phyloP scores from a whole-genome alignment of 2,888 invertebrate species.

The Bedellia somnulentella region DNA sequence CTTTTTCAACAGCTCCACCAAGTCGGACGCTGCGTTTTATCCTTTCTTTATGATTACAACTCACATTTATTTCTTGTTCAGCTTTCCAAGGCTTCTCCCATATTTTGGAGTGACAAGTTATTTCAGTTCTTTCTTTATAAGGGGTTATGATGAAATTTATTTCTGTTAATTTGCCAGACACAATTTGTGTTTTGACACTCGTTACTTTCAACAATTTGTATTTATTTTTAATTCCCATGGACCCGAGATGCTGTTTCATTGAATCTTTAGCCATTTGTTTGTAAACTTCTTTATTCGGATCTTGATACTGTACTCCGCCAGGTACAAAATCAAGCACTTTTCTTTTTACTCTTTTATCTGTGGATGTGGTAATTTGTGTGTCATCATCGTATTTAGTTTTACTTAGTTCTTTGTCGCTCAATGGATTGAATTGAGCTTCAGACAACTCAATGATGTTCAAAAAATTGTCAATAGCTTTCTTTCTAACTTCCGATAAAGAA shows the following conservation, averaged over 20 bases:
- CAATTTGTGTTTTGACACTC: neutral
- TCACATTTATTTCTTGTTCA: constrained; percentile 14
- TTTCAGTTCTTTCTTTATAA: constrained; percentile 26
- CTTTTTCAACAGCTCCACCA: constrained; percentile 9
- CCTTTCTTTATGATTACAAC: constrained; percentile 12
- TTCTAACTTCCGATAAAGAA: constrained; percentile 29
- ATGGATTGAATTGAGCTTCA: constrained; percentile 13
- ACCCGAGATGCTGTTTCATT: neutral
- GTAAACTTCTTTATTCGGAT: neutral
- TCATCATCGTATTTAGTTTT: neutral
- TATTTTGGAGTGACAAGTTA: constrained; percentile 13
- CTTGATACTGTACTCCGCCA: neutral
- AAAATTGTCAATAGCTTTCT: constrained; percentile 26
- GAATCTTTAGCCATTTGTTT: neutral
- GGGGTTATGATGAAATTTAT: constrained; percentile 26
- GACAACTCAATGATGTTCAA: constrained; percentile 9
- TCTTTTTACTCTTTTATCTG: neutral
- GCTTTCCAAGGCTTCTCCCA: constrained; percentile 14
- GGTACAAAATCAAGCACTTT: neutral
- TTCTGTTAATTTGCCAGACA: constrained; percentile 21
- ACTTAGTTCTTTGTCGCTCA: constrained; percentile 19
- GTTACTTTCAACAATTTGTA: neutral
- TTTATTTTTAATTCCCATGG: neutral
- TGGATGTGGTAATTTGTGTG: neutral
- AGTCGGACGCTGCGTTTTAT: constrained; percentile 7